Conservation (phyloP, 1,140 invertebrate species). For the Sitophilus oryzae region DNA sequence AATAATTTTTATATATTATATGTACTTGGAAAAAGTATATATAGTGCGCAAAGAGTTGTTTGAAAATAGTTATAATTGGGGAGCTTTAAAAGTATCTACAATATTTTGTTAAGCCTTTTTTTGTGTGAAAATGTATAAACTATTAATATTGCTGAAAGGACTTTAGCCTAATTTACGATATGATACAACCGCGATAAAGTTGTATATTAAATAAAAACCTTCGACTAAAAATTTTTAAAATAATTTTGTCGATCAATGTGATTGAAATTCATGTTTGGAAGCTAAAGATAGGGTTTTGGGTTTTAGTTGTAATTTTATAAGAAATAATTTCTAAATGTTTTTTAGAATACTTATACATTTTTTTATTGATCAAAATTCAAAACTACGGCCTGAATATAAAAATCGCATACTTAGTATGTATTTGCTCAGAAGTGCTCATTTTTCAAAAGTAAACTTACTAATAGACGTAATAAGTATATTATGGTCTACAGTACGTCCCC, state of each 20-base stretch:
- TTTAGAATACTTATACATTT: no score
- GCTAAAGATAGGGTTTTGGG: background rate
- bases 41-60: no score
- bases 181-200: background rate
- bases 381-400: no score
- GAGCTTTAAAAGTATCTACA: background rate
- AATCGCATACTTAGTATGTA: no score
- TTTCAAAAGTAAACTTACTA: background rate
- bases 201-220: background rate
- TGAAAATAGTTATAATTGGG: constrained; percentile 3
- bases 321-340: background rate
- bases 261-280: background rate
- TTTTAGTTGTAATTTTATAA: background rate
- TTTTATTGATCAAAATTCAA: no score
- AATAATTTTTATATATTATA: constrained; percentile 27
- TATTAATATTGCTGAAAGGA: constrained; percentile 34
- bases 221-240: background rate
- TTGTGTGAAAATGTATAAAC: no score
- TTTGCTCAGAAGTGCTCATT: constrained; percentile 4
- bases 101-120: background rate
- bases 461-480: background rate
- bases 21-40: background rate
- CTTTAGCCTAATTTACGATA: constrained; percentile 28
- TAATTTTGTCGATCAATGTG: no score
- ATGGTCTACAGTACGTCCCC: no score